A percentile compares a stretch with the other conserved stretches of the same genome.
phyloP scores from a whole-genome alignment of 2,888 invertebrate species.

The Ochropleura leucogaster region DNA sequence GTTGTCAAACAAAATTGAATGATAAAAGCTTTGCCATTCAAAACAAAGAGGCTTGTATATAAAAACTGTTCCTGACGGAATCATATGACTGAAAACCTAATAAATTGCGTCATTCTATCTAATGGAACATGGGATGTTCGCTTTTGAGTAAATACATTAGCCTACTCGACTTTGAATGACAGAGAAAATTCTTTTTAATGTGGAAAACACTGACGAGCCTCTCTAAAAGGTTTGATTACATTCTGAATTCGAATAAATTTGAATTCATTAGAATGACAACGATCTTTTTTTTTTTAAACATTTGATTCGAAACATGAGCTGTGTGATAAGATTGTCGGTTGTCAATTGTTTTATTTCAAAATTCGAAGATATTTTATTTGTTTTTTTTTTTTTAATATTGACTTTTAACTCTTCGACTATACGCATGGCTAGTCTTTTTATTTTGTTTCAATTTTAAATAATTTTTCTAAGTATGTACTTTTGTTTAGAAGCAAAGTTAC shows the following conservation, averaged over 20 bases:
- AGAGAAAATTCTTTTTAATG: constrained; percentile 38
- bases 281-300: constrained; percentile 8
- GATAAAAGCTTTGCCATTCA: constrained; percentile 44
- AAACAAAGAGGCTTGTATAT: constrained; percentile 38
- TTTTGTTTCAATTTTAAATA: background rate
- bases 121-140: constrained; percentile 52
- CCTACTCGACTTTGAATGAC: constrained; percentile 47
- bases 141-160: constrained; percentile 57
- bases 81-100: constrained; percentile 39
- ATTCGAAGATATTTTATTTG: background rate
- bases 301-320: constrained; percentile 1
- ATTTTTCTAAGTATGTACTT: background rate
- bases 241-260: constrained; percentile 50
- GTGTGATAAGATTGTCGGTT: background rate
- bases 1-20: constrained; percentile 28
- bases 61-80: constrained; percentile 45
- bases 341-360: constrained; percentile 18
- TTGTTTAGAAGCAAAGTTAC: background rate
- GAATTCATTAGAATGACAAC: constrained; percentile 34
- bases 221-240: constrained; percentile 34
- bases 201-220: constrained; percentile 20
- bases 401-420: background rate
- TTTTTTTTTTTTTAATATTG: background rate
- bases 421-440: background rate
- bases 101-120: constrained; percentile 56